Conservation (phyloP, 2,797 vertebrate species). For the Eupleurogrammus muticus region DNA sequence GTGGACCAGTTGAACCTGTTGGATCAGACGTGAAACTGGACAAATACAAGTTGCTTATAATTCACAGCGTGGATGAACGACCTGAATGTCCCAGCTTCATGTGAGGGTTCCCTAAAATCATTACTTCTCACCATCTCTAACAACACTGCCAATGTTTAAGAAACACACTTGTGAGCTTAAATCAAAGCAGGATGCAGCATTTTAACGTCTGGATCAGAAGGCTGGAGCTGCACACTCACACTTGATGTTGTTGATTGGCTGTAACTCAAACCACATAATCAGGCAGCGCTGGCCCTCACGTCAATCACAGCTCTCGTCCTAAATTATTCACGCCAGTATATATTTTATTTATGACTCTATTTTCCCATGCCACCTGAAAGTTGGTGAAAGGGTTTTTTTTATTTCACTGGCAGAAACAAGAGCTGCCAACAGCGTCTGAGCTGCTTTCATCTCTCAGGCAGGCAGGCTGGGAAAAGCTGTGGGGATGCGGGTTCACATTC, state of each 20-base stretch:
- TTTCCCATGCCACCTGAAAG: constrained; percentile 85
- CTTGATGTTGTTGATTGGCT: constrained; percentile 71
- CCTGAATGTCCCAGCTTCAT: too few relatives aligned
- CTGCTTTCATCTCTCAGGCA: constrained; percentile 83
- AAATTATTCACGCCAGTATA: constrained; percentile 83
- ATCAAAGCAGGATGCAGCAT: constrained; percentile 27
- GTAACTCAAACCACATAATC: constrained; percentile 83
- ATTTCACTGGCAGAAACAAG: constrained; percentile 80
- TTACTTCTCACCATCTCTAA: constrained; percentile 17
- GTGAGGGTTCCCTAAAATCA: too few relatives aligned
- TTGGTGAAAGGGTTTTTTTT: constrained; percentile 82
- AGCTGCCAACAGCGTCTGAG: constrained; percentile 79
- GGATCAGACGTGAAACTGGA: too few relatives aligned
- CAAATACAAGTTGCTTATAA: too few relatives aligned
- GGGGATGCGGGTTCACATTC: constrained; percentile 73
- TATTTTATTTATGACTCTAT: constrained; percentile 87
- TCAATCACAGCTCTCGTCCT: constrained; percentile 84
- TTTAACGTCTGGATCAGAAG: constrained; percentile 28
- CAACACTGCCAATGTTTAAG: constrained; percentile 24
- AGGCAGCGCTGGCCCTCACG: constrained; percentile 77
- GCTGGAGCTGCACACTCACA: constrained; percentile 48
- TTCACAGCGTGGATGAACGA: too few relatives aligned
- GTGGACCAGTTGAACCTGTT: too few relatives aligned
- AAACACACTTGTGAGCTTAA: constrained; percentile 27
- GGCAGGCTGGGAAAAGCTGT: constrained; percentile 77